These are phyloP conservation scores for Mixornis gularis DNA, from an alignment of 2,113 vertebrate genomes.

Conservation along the genomic window DNA sequence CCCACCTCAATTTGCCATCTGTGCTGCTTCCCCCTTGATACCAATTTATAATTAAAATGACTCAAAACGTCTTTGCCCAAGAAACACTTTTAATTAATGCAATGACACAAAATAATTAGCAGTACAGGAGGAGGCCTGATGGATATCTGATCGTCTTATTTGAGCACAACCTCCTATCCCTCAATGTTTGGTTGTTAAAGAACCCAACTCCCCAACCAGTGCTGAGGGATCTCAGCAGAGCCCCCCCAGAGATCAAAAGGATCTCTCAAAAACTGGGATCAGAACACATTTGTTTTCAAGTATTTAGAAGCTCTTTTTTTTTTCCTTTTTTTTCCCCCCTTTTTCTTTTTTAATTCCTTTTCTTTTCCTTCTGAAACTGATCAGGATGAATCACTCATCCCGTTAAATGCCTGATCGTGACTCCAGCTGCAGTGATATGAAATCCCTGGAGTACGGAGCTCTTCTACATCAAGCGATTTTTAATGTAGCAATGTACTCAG, in stretches of 20 bases:
- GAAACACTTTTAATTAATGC: constrained; percentile 35
- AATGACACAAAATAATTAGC: neutral
- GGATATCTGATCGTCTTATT: neutral
- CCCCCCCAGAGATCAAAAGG: neutral
- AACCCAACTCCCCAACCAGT: neutral
- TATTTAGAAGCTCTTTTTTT: neutral
- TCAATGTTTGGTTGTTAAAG: neutral
- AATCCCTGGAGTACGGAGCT: constrained; percentile 11
- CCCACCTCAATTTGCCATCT: neutral
- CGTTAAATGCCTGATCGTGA: constrained; percentile 39
- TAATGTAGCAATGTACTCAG: neutral
- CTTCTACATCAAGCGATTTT: neutral
- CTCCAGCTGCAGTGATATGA: constrained; percentile 6
- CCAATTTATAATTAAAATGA: constrained; percentile 15
- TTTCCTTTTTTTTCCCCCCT: rapidly evolving
- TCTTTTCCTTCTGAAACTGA: neutral
- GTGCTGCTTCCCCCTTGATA: constrained; percentile 12
- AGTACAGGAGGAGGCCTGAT: neutral
- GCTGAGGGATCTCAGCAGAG: neutral
- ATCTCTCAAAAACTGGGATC: neutral
- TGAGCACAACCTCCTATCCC: neutral
- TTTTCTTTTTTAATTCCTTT: neutral
- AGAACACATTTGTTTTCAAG: neutral
- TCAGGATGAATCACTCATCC: constrained; percentile 30
- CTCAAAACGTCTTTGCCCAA: neutral